These are phyloP conservation scores for Psittacus erithacus DNA, from an alignment of 2,113 vertebrate genomes.

Conservation along the genomic window DNA sequence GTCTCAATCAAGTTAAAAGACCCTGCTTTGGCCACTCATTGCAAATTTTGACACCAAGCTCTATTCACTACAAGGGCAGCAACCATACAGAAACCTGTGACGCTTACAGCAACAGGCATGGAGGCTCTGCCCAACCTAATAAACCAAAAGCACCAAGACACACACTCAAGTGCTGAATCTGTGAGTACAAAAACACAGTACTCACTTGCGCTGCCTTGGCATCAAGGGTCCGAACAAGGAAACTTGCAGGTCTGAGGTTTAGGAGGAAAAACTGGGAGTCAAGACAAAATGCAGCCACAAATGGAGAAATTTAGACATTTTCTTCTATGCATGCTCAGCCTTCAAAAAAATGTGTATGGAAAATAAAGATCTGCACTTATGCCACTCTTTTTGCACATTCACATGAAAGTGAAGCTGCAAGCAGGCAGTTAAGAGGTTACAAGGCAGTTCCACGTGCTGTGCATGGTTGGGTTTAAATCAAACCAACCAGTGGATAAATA, in stretches of 20 bases:
- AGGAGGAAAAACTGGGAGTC: background rate
- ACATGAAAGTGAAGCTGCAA: background rate
- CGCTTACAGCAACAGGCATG: background rate
- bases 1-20: background rate
- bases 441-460: background rate
- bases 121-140: background rate
- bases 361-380: background rate
- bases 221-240: background rate
- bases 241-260: background rate
- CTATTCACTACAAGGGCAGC: background rate
- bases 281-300: background rate
- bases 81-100: background rate
- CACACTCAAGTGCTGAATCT: background rate
- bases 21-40: background rate
- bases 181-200: background rate
- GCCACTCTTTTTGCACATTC: background rate
- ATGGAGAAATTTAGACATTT: background rate
- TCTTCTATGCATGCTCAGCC: background rate
- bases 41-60: background rate
- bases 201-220: background rate
- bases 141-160: background rate
- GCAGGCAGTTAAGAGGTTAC: rapidly evolving
- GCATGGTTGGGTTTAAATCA: background rate
- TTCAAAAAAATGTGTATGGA: background rate
- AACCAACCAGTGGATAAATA: background rate